Percentiles rank a stretch among this genome's conserved stretches.
Conservation (phyloP, 2,888 invertebrate species). For the Emmelina monodactyla region DNA sequence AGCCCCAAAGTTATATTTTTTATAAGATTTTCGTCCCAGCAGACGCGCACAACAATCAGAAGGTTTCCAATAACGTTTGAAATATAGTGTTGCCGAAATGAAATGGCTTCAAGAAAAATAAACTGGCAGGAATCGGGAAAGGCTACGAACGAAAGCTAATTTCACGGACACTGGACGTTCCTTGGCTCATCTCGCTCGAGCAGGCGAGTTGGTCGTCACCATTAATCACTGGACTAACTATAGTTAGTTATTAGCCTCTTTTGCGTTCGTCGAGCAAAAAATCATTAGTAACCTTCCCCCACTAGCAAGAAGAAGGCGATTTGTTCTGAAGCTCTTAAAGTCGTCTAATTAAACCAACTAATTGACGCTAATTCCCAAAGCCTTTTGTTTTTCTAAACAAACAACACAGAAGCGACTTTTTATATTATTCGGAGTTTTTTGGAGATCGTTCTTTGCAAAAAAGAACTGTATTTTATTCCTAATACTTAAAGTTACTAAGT, state of each 20-base stretch:
- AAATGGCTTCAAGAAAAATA: too few relatives aligned
- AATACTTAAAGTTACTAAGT: neutral
- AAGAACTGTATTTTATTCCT: too few relatives aligned
- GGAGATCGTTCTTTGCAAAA: neutral
- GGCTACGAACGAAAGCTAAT: conserved; percentile 63
- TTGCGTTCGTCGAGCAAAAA: conserved; percentile 12
- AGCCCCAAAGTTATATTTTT: too few relatives aligned
- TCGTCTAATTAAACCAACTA: conserved; percentile 1
- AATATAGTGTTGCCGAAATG: too few relatives aligned
- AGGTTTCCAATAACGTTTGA: too few relatives aligned
- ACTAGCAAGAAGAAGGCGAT: neutral
- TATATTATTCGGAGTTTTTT: neutral
- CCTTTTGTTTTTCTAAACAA: conserved; percentile 6
- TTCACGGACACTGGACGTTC: conserved; percentile 59
- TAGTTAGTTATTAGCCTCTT: conserved; percentile 2
- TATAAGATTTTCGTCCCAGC: too few relatives aligned
- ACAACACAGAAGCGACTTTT: neutral
- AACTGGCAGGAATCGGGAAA: too few relatives aligned
- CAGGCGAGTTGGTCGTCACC: conserved; percentile 44
- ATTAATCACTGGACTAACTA: conserved; percentile 48
- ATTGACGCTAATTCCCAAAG: neutral
- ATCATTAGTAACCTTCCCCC: conserved; percentile 30
- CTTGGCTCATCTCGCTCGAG: conserved; percentile 56
- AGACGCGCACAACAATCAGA: too few relatives aligned
- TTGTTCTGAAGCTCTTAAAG: neutral